phyloP scores from a whole-genome alignment of 2,888 invertebrate species.

The Aproaerema taeniolella region DNA sequence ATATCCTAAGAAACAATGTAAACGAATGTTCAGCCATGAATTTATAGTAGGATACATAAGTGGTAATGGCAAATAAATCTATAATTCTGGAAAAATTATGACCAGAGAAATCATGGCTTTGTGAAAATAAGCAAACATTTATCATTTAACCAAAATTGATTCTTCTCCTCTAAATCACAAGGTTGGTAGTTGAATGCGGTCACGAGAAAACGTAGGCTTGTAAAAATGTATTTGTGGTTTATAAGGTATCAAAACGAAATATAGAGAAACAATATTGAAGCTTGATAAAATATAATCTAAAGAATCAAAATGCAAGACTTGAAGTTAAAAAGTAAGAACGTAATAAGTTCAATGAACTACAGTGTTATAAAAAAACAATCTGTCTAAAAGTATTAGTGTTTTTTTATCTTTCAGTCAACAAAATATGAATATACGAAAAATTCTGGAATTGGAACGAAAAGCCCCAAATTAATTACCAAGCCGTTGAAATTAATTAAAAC shows the following conservation, averaged over 20 bases:
- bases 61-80: slow-evolving; percentile 13
- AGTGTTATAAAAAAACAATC: too few species aligned
- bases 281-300: slow-evolving; percentile 4
- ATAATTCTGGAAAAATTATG: slow-evolving; percentile 12
- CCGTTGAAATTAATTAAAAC: slow-evolving; percentile 8
- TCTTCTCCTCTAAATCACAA: background rate
- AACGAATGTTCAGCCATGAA: background rate
- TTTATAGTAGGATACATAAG: slow-evolving; percentile 11
- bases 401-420: too few species aligned
- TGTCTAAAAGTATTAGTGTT: too few species aligned
- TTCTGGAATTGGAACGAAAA: too few species aligned
- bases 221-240: slow-evolving; percentile 12
- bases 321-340: too few species aligned
- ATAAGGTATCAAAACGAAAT: slow-evolving; percentile 12
- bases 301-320: background rate
- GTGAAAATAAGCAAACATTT: background rate
- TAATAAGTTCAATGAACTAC: too few species aligned
- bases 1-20: background rate
- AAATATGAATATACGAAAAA: too few species aligned
- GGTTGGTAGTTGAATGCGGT: slow-evolving; percentile 13
- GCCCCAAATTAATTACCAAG: slow-evolving; percentile 1
- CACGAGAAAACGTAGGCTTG: slow-evolving; percentile 6
- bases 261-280: slow-evolving; percentile 18
- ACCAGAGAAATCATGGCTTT: slow-evolving; percentile 13
- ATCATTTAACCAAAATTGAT: background rate